Evolutionary conservation across 2,888 invertebrate genomes (phyloP), one percentile per base, ranked within the genome.

Genomic region (Saturnia japonica): DNA sequence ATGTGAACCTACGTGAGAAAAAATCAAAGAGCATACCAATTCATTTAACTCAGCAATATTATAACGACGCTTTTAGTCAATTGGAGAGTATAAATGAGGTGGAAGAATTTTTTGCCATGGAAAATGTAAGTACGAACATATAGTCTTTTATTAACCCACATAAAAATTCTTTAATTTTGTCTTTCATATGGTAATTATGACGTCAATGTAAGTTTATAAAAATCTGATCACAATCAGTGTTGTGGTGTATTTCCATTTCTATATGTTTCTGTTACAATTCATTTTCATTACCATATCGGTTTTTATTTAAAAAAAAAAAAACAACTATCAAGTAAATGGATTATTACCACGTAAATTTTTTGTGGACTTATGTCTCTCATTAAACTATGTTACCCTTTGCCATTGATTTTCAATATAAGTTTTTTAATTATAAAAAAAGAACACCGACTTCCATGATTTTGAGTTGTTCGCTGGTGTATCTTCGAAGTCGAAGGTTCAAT

Each of bases 41-140:
- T 74, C 90, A 86, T 80, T 80, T 93, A 64, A 91, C 91, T 14
- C 90, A 92, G 73, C 82, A 85, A 68, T 91, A 90, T 77, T 90
- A 88, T 72, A 90, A 89, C 74, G 90, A 89, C 6, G 89, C 79
- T 3, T 91, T 88, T 70, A 87, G 81, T 75, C 85, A 83, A 1
- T 77, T 91, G 78, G 89, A 91, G 45, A 87, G 91, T 76, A 91
- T 93, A 73, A 85, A 87, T 72, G 94, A 93, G 78, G 85, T 87
- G 76, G 91, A 93, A 75, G 94, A 95, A 71, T 94, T 95, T 76
- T 94, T 96, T 73, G 95, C 96, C 34, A 95, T 96, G 95, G 96
- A 96, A 90, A 96, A 94, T 89, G 95, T 95, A 85, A 91, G 90
- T 89, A 69, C 40, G 16, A n/a, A 42, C 16, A 19, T 62, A n/a